These are phyloP conservation scores for Nymphalis c-album DNA, from an alignment of 2,888 invertebrate genomes.

Conservation along the genomic window DNA sequence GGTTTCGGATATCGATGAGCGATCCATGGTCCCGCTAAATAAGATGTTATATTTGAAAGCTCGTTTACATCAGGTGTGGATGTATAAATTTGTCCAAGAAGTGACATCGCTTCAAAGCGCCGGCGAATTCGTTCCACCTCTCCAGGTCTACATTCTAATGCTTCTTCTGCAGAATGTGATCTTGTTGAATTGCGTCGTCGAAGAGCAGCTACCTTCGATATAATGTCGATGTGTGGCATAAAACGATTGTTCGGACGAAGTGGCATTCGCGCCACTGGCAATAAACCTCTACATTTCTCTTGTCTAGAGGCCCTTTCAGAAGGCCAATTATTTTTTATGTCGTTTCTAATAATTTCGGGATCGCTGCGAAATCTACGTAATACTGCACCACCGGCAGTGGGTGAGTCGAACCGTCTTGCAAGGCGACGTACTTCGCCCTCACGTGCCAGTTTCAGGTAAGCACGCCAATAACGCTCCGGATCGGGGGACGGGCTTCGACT, in stretches of 20 bases:
- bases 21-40: slow-evolving; percentile 89
- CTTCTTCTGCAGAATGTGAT: slow-evolving; percentile 76
- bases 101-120: slow-evolving; percentile 86
- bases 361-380: slow-evolving; percentile 88
- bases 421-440: slow-evolving; percentile 89
- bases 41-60: slow-evolving; percentile 88
- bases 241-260: slow-evolving; percentile 86
- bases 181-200: slow-evolving; percentile 73
- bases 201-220: slow-evolving; percentile 90
- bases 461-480: slow-evolving; percentile 85
- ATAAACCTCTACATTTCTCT: slow-evolving; percentile 65
- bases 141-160: slow-evolving; percentile 80
- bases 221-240: slow-evolving; percentile 95
- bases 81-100: slow-evolving; percentile 89
- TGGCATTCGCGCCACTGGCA: slow-evolving; percentile 84
- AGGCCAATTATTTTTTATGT: slow-evolving; percentile 75
- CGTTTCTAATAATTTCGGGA: slow-evolving; percentile 85
- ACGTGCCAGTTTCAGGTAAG: slow-evolving; percentile 86
- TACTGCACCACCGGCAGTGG: slow-evolving; percentile 76
- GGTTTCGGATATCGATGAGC: slow-evolving; percentile 89
- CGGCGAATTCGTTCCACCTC: slow-evolving; percentile 87
- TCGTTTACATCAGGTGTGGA: slow-evolving; percentile 91
- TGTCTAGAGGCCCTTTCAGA: slow-evolving; percentile 66
- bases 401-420: slow-evolving; percentile 88
- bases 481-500: slow-evolving; percentile 89